phyloP scores from a whole-genome alignment of 2,797 vertebrate genomes.

The Eulemur mongoz region DNA sequence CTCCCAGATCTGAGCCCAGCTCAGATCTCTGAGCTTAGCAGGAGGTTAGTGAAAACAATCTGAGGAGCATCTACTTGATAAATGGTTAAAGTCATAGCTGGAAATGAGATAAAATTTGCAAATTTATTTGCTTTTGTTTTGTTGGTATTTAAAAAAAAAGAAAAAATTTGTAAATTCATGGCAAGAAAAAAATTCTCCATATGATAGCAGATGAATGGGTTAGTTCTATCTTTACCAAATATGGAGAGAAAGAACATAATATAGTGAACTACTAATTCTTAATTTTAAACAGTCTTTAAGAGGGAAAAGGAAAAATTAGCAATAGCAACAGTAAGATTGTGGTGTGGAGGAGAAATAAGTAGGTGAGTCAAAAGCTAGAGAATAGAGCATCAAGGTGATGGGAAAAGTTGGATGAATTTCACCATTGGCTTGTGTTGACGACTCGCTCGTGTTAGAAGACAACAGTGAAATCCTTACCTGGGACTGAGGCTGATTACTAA shows the following conservation, averaged over 20 bases:
- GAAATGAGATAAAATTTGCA: not conserved
- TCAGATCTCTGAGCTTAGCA: not conserved
- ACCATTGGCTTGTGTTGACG: not conserved
- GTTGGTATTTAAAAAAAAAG: too few species aligned
- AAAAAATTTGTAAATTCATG: not conserved
- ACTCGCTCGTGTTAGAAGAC: not conserved
- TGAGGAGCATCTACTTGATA: not conserved
- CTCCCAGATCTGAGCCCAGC: not conserved
- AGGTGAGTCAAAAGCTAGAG: not conserved
- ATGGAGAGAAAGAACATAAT: not conserved
- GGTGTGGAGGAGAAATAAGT: not conserved
- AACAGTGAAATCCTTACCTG: not conserved
- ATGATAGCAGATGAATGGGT: not conserved
- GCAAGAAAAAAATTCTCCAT: not conserved
- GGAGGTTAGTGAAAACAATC: not conserved
- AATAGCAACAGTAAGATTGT: not conserved
- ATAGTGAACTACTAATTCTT: not conserved
- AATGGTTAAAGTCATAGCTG: not conserved
- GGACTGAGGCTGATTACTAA: not conserved
- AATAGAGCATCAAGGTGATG: not conserved
- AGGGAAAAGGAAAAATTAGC: not conserved
- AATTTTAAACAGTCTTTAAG: not conserved
- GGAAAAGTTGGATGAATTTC: not conserved
- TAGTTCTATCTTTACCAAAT: not conserved
- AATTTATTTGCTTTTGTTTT: not conserved